A percentile compares a stretch with the other conserved stretches of the same genome.
These are phyloP conservation scores for Premnoplex brunnescens DNA, from an alignment of 2,797 vertebrate species.

Conservation along the genomic window DNA sequence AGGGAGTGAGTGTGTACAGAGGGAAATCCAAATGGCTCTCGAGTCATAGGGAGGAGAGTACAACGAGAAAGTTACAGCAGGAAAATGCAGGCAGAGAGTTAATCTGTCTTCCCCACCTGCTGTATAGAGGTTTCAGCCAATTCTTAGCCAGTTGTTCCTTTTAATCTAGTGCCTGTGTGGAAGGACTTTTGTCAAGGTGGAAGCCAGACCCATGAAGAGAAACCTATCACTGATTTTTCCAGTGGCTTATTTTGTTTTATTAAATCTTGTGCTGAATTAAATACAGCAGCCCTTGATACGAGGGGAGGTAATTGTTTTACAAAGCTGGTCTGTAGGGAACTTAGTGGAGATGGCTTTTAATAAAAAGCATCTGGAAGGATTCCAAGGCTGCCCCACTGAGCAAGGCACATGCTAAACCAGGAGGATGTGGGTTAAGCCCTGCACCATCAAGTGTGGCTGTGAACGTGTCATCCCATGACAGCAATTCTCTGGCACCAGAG, in stretches of 20 bases:
- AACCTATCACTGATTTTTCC: background rate
- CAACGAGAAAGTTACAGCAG: background rate
- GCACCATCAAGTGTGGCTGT: background rate
- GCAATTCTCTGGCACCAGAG: background rate
- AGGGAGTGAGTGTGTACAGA: background rate
- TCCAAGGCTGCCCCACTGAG: background rate
- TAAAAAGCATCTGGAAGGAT: background rate
- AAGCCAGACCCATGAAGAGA: background rate
- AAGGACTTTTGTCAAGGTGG: background rate
- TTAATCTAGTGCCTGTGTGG: accelerated
- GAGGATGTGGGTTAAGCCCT: background rate
- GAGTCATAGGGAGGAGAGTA: background rate
- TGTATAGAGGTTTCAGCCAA: background rate
- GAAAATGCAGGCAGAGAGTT: background rate
- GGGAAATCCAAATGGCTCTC: background rate
- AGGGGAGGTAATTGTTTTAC: background rate
- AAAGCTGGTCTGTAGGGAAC: background rate
- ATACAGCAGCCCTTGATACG: background rate
- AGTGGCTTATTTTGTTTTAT: background rate
- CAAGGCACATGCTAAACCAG: background rate
- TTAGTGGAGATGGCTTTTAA: background rate
- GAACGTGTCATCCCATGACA: background rate
- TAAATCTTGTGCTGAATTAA: background rate
- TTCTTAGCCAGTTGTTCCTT: background rate
- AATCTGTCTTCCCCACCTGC: background rate